Evolutionary conservation across 2,797 vertebrate species (phyloP).

Genomic region (Hippopotamyrus pictus): DNA sequence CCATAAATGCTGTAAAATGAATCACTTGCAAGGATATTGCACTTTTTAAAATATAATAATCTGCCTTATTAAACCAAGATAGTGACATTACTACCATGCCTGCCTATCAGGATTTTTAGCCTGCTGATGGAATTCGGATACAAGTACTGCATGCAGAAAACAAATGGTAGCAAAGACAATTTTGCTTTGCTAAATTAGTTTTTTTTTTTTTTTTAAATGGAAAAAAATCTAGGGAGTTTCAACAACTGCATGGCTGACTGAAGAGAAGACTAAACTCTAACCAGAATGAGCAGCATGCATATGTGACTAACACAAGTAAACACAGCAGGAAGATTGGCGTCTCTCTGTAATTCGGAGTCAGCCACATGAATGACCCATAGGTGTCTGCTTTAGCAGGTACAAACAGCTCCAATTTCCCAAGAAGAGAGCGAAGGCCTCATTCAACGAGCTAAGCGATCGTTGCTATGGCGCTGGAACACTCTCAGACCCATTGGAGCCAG

Average conservation of each 20-base stretch:
- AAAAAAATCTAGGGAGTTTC: not conserved
- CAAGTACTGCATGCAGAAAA: not conserved
- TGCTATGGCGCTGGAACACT: slow-evolving; percentile 72
- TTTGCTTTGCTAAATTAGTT: not conserved
- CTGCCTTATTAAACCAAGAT: not conserved
- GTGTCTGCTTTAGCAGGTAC: slow-evolving; percentile 44
- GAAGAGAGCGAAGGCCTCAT: slow-evolving; percentile 49
- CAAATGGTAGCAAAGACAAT: not conserved
- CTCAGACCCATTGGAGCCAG: slow-evolving; percentile 61
- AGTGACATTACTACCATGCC: not conserved
- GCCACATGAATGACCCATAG: not conserved
- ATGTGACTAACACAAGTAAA: not conserved
- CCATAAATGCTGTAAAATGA: not conserved
- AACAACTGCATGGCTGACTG: not conserved
- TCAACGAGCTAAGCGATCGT: slow-evolving; percentile 58
- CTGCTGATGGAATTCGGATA: not conserved
- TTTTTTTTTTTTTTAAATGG: not conserved
- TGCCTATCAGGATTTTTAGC: not conserved
- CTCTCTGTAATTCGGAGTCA: not conserved
- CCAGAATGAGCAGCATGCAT: not conserved
- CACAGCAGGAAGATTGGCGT: not conserved
- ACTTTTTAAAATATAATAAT: not conserved
- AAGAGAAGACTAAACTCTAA: not conserved
- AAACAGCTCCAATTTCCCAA: slow-evolving; percentile 44
- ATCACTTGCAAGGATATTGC: not conserved